These are phyloP conservation scores for Margarornis squamiger DNA, from an alignment of 2,797 vertebrate genomes.

Conservation along the genomic window DNA sequence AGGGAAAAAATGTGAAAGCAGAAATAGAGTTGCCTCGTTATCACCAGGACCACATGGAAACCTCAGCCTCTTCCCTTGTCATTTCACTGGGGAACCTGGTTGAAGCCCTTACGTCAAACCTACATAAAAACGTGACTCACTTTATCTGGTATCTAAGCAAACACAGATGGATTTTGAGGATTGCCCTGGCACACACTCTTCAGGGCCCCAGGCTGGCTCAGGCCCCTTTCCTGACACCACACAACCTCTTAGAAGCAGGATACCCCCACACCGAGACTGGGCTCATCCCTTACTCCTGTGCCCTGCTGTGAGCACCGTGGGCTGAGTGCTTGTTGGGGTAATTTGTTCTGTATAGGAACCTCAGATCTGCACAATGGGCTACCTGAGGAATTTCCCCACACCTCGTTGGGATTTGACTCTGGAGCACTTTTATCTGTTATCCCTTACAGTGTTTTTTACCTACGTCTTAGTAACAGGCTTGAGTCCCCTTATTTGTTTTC, in stretches of 20 bases:
- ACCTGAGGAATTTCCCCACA: background rate
- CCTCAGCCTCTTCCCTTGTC: background rate
- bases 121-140: fast-evolving
- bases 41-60: background rate
- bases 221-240: background rate
- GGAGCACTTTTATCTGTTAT: background rate
- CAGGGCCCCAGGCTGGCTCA: background rate
- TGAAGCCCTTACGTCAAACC: background rate
- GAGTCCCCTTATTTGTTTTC: background rate
- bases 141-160: background rate
- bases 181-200: background rate
- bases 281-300: background rate
- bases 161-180: background rate
- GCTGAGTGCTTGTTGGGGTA: fast-evolving
- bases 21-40: background rate
- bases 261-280: fast-evolving
- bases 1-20: background rate
- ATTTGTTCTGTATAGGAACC: background rate
- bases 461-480: fast-evolving
- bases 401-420: background rate
- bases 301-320: background rate
- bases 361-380: background rate
- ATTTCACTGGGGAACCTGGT: background rate
- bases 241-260: background rate
- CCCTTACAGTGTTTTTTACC: background rate